phyloP scores from a whole-genome alignment of 2,888 invertebrate species.

The Harpagoxenus sublaevis region DNA sequence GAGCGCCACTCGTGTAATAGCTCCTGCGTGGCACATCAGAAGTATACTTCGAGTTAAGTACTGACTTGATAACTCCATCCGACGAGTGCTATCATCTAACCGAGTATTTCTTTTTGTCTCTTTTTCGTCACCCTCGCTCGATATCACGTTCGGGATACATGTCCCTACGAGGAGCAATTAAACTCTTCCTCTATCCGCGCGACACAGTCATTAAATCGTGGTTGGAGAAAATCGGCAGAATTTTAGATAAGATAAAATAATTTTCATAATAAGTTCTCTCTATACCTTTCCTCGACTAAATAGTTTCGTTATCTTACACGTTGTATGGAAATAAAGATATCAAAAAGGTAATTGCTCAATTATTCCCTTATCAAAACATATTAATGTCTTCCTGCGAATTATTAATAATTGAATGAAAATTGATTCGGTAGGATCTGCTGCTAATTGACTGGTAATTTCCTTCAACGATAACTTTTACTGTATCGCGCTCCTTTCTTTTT shows the following conservation, averaged over 20 bases:
- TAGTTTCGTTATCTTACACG: neutral
- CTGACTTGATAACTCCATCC: slow-evolving; percentile 15
- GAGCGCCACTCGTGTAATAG: slow-evolving; percentile 37
- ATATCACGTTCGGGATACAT: slow-evolving; percentile 20
- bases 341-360: neutral
- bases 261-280: neutral
- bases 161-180: slow-evolving; percentile 8
- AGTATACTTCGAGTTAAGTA: slow-evolving; percentile 21
- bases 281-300: neutral
- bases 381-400: neutral
- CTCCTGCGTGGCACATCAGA: slow-evolving; percentile 44
- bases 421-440: neutral
- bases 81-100: neutral
- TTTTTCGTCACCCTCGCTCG: neutral
- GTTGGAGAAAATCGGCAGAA: neutral
- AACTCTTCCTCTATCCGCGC: neutral
- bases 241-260: neutral
- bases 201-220: neutral
- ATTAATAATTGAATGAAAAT: slow-evolving; percentile 1
- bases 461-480: neutral
- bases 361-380: neutral
- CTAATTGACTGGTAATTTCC: neutral
- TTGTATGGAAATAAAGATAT: neutral
- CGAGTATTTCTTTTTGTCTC: slow-evolving; percentile 15
- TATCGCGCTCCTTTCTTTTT: neutral